Percentiles rank a stretch among this genome's conserved stretches.
Conservation (phyloP, 2,888 invertebrate genomes). For the Perdita meconis region DNA sequence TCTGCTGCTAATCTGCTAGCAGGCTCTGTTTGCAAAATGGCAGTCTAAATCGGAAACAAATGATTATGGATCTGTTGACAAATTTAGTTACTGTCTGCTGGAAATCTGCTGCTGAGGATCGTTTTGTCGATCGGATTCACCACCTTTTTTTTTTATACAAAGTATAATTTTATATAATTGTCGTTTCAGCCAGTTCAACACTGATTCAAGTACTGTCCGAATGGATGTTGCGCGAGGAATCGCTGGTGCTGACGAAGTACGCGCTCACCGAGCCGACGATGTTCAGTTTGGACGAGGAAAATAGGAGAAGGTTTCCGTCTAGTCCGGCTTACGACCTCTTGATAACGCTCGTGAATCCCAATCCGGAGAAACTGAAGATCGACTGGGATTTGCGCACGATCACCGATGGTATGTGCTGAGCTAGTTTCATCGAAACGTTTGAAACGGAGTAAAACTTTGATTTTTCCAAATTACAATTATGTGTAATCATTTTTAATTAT, state of each 20-base stretch:
- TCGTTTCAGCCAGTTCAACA: slow-evolving; percentile 72
- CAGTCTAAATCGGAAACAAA: no score
- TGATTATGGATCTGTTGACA: no score
- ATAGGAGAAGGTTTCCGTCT: slow-evolving; percentile 85
- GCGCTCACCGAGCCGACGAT: slow-evolving; percentile 80
- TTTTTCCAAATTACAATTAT: no score
- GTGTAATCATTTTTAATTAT: no score
- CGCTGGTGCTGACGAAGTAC: slow-evolving; percentile 78
- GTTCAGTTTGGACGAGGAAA: slow-evolving; percentile 81
- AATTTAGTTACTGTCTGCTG: no score
- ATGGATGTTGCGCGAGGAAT: slow-evolving; percentile 86
- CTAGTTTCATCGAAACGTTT: no score
- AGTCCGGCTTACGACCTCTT: slow-evolving; percentile 90
- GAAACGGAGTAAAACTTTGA: no score
- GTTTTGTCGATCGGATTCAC: no score
- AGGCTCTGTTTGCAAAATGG: no score
- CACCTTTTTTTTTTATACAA: no score
- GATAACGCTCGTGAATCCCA: slow-evolving; percentile 93
- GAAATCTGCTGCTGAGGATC: no score
- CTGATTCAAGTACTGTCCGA: slow-evolving; percentile 85
- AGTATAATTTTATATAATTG: background rate
- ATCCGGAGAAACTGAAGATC: slow-evolving; percentile 89
- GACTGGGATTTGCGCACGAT: slow-evolving; percentile 89
- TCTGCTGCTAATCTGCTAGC: no score
- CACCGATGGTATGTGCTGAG: slow-evolving; percentile 86